Conservation (phyloP, 2,888 invertebrate genomes). For the Cerastoderma edule region DNA sequence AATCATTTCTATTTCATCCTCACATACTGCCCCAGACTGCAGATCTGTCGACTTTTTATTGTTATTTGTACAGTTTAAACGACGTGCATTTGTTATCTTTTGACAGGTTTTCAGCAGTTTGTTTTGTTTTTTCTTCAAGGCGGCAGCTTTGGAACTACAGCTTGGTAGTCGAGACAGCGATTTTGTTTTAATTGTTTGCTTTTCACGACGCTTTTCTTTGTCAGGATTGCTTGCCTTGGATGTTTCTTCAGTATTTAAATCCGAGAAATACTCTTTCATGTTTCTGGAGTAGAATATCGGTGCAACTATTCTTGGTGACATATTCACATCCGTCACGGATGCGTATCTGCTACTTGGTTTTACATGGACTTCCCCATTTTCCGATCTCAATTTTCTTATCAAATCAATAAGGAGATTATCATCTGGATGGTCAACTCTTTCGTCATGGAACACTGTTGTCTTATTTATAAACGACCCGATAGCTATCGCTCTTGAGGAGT, state of each 20-base stretch:
- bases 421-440: too few relatives aligned
- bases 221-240: background rate
- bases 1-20: too few relatives aligned
- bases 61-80: background rate
- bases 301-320: constrained; percentile 2
- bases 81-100: background rate
- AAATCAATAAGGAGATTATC: too few relatives aligned
- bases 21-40: too few relatives aligned
- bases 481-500: background rate
- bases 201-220: background rate
- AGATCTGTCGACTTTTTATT: too few relatives aligned
- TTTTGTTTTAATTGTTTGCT: background rate
- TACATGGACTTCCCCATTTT: too few relatives aligned
- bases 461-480: too few relatives aligned
- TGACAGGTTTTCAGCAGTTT: constrained; percentile 15
- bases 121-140: constrained; percentile 13
- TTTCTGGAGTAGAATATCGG: constrained; percentile 4
- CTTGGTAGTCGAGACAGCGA: background rate
- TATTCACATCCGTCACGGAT: background rate
- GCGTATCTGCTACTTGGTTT: constrained; percentile 3
- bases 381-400: too few relatives aligned
- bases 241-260: background rate
- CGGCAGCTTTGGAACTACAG: constrained; percentile 14
- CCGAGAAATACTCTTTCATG: constrained; percentile 1
- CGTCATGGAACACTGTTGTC: background rate